Conservation (phyloP, 2,888 invertebrate genomes). For the Monochamus alternatus region DNA sequence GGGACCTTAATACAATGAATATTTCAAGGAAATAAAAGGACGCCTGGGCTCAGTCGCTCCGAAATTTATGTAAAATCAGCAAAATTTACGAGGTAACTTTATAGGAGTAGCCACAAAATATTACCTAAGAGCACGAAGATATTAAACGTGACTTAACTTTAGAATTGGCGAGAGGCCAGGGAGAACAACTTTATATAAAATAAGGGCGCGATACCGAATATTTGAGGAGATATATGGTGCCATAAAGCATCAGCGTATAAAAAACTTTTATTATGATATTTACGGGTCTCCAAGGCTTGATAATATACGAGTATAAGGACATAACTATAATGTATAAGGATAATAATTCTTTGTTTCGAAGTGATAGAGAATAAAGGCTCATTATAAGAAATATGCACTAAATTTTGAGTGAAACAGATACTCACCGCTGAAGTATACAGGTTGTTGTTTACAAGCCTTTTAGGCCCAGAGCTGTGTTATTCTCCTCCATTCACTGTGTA, state of each 20-base stretch:
- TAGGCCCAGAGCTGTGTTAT: no score
- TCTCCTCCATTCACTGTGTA: no score
- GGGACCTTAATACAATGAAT: neutral
- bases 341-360: no score
- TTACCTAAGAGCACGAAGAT: constrained; percentile 62
- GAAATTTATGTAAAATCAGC: constrained; percentile 62
- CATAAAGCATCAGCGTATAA: constrained; percentile 62
- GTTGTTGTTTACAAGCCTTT: no score
- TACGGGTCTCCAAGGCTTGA: constrained; percentile 47
- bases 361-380: no score
- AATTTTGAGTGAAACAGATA: no score
- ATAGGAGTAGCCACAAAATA: constrained; percentile 65
- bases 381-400: no score
- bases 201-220: constrained; percentile 64
- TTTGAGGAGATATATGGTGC: constrained; percentile 64
- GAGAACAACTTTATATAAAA: constrained; percentile 60
- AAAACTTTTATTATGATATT: constrained; percentile 64
- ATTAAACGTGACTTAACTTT: constrained; percentile 65
- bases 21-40: constrained; percentile 4
- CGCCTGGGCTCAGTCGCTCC: constrained; percentile 42
- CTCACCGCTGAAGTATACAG: no score
- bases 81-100: constrained; percentile 65
- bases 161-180: constrained; percentile 59
- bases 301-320: neutral
- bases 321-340: neutral